A percentile compares a stretch with the other conserved stretches of the same genome.
Conservation (phyloP, 64 coral and sea anemone genomes). For the Porites australiensis region DNA sequence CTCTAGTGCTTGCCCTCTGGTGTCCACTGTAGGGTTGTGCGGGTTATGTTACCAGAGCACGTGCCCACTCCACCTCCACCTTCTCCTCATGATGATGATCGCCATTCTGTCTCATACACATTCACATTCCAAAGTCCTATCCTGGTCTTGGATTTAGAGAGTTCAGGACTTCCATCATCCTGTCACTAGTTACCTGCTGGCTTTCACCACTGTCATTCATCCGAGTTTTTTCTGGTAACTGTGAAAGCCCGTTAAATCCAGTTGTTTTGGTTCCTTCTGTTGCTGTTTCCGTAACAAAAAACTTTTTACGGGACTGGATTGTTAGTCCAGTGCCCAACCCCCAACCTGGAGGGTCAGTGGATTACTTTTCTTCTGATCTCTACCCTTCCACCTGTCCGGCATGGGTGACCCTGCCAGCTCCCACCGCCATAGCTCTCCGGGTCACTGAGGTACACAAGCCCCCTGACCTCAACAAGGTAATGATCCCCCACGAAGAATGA, state of each 20-base stretch:
- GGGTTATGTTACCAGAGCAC: no score
- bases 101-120: background rate
- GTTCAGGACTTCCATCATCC: no score
- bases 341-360: slow-evolving; percentile 26
- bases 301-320: background rate
- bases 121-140: slow-evolving; percentile 1
- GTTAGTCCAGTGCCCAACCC: slow-evolving; percentile 17
- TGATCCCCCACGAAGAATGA: no score
- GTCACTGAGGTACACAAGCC: no score
- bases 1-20: no score
- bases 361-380: background rate
- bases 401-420: background rate
- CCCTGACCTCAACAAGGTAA: no score
- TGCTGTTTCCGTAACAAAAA: slow-evolving; percentile 12
- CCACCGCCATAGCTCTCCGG: no score
- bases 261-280: background rate
- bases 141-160: background rate
- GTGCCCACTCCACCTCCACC: no score
- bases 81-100: no score
- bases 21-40: no score
- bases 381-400: slow-evolving; percentile 8
- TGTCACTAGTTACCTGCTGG: background rate
- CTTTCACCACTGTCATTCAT: background rate
- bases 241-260: background rate
- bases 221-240: background rate